Percentiles rank a stretch among this genome's conserved stretches.
phyloP scores from a whole-genome alignment of 2,797 vertebrate species.

The Borostomias antarcticus region DNA sequence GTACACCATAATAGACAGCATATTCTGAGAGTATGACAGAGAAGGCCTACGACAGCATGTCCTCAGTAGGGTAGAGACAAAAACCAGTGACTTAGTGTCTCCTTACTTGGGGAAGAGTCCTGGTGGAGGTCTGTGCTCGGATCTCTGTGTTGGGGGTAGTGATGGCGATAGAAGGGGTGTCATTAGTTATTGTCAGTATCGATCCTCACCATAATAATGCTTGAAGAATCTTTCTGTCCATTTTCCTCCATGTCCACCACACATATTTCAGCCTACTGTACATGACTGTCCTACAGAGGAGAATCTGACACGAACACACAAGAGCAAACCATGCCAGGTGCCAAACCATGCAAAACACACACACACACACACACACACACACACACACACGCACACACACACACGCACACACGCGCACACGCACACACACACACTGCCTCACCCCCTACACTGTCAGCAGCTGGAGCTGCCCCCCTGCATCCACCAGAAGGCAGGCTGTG shows the following conservation, averaged over 20 bases:
- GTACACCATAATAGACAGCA: no score
- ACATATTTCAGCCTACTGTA: no score
- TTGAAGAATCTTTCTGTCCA: no score
- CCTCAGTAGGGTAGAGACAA: no score
- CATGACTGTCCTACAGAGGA: no score
- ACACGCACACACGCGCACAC: conserved; percentile 26
- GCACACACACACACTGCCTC: conserved; percentile 37
- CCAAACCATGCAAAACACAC: conserved; percentile 16
- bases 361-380: conserved; percentile 13
- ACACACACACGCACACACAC: conserved; percentile 28
- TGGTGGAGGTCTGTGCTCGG: conserved; percentile 57
- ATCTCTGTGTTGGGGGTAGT: conserved; percentile 49
- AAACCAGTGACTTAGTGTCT: not conserved
- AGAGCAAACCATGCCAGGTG: not conserved
- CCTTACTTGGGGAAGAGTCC: conserved; percentile 78
- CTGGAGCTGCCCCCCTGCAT: conserved; percentile 86
- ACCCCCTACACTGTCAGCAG: conserved; percentile 79
- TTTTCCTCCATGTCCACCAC: no score
- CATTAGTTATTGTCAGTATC: no score
- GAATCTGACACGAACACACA: no score
- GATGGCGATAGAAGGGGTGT: conserved; percentile 3
- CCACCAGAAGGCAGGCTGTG: conserved; percentile 92
- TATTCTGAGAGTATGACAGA: no score
- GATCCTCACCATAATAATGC: no score
- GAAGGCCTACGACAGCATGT: no score